phyloP scores from a whole-genome alignment of 2,797 vertebrate species.

The Hippoglossus hippoglossus region DNA sequence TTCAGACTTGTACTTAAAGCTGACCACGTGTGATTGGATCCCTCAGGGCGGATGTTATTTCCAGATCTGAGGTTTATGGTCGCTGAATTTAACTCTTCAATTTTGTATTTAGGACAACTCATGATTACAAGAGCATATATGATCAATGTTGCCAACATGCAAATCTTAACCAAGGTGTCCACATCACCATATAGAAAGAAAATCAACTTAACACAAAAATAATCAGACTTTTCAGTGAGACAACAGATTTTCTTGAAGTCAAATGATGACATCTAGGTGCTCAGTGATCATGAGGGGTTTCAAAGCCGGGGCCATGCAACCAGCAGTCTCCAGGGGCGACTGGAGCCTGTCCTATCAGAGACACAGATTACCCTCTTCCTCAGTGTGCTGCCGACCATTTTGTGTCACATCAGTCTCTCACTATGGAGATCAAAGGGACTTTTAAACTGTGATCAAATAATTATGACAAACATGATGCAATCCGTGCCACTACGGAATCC shows the following conservation, averaged over 20 bases:
- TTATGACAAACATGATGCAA: constrained; percentile 42
- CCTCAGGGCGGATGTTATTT: too few relatives aligned
- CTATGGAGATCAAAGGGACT: constrained; percentile 42
- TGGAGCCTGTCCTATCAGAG: constrained; percentile 21
- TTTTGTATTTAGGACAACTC: neutral
- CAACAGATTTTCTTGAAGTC: neutral
- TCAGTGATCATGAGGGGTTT: constrained; percentile 46
- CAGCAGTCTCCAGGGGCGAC: constrained; percentile 32
- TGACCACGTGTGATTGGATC: too few relatives aligned
- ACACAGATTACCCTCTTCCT: constrained; percentile 14
- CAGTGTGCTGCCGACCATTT: constrained; percentile 36
- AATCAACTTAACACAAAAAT: constrained; percentile 13
- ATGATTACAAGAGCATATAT: neutral
- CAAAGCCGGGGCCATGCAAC: constrained; percentile 31
- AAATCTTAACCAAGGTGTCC: neutral
- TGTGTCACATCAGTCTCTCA: constrained; percentile 45
- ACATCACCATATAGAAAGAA: neutral
- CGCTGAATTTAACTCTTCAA: neutral
- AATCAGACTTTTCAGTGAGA: neutral
- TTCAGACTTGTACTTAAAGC: too few relatives aligned
- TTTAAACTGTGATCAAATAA: constrained; percentile 45
- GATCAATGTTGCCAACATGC: too few relatives aligned
- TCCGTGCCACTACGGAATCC: constrained; percentile 35
- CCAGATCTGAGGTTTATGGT: too few relatives aligned
- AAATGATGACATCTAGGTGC: constrained; percentile 50